A percentile compares a stretch with the other conserved stretches of the same genome.
These are phyloP conservation scores for Drosophila rellima DNA, from an alignment of 2,888 invertebrate species.

Conservation along the genomic window DNA sequence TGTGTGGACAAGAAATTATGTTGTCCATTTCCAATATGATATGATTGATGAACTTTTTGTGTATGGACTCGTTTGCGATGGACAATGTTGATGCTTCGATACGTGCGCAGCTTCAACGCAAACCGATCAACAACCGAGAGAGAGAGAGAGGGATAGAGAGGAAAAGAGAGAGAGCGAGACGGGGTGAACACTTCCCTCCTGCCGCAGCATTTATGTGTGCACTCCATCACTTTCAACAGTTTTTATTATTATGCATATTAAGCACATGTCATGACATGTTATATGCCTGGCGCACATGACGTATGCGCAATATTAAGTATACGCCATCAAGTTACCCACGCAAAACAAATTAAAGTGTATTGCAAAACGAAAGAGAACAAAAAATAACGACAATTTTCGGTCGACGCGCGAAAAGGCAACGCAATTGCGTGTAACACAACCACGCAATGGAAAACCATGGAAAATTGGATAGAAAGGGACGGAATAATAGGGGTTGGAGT, in stretches of 20 bases:
- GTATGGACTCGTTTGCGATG: not conserved
- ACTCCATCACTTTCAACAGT: slow-evolving; percentile 63
- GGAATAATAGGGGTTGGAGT: too few species aligned
- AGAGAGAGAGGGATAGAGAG: not conserved
- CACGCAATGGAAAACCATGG: not conserved
- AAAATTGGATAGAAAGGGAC: too few species aligned
- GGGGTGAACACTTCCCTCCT: too few species aligned
- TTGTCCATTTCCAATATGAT: slow-evolving; percentile 67
- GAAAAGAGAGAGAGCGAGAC: too few species aligned
- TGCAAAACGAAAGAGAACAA: slow-evolving; percentile 36
- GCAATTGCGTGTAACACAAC: slow-evolving; percentile 54
- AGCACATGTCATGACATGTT: slow-evolving; percentile 67
- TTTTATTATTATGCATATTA: slow-evolving; percentile 78
- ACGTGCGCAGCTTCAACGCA: slow-evolving; percentile 53
- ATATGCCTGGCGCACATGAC: slow-evolving; percentile 54
- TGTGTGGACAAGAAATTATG: slow-evolving; percentile 54
- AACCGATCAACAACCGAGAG: slow-evolving; percentile 35
- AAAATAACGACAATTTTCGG: slow-evolving; percentile 6
- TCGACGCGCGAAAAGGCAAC: slow-evolving; percentile 46
- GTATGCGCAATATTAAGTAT: slow-evolving; percentile 73
- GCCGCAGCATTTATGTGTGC: not conserved
- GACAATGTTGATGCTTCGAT: slow-evolving; percentile 15
- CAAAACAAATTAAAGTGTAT: slow-evolving; percentile 69
- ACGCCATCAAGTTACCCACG: slow-evolving; percentile 41
- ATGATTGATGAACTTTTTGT: slow-evolving; percentile 70